A percentile compares a stretch with the other conserved stretches of the same genome.
These are phyloP conservation scores for Hemichromis elongatus DNA, from an alignment of 2,113 vertebrate species.

Conservation along the genomic window DNA sequence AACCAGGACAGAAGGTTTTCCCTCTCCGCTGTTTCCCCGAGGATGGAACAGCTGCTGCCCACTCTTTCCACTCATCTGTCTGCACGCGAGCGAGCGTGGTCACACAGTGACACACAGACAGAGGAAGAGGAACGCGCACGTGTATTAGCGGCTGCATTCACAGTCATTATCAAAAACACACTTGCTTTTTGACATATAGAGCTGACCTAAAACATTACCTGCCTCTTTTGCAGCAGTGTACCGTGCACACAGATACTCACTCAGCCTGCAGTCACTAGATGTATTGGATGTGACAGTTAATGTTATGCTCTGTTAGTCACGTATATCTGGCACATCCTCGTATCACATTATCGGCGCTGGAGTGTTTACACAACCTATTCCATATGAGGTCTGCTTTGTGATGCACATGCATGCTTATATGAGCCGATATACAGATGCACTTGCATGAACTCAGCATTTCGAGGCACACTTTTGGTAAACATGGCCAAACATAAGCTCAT, in stretches of 20 bases:
- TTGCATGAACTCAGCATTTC: neutral
- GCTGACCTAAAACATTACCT: constrained; percentile 1
- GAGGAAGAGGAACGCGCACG: neutral
- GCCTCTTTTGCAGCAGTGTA: neutral
- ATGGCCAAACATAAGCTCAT: constrained; percentile 5
- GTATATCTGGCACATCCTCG: constrained; percentile 22
- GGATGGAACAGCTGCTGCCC: constrained; percentile 51
- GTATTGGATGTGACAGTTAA: constrained; percentile 62
- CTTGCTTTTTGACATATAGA: neutral
- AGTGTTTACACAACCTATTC: constrained; percentile 38
- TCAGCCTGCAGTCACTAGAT: constrained; percentile 11
- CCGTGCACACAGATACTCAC: neutral
- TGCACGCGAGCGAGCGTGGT: neutral
- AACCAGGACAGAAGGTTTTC: constrained; percentile 46
- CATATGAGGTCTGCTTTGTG: constrained; percentile 2
- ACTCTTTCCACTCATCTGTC: constrained; percentile 10
- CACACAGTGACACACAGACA: neutral
- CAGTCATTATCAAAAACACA: neutral
- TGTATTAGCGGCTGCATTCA: neutral
- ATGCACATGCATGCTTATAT: neutral
- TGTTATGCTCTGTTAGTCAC: constrained; percentile 60
- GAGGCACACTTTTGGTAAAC: neutral
- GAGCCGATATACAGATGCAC: neutral
- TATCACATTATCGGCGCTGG: constrained; percentile 22
- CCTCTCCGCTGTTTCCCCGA: constrained; percentile 10